A percentile compares a stretch with the other conserved stretches of the same genome.
These are phyloP conservation scores for Cyrtonyx montezumae DNA, from an alignment of 2,113 vertebrate species.

Conservation along the genomic window DNA sequence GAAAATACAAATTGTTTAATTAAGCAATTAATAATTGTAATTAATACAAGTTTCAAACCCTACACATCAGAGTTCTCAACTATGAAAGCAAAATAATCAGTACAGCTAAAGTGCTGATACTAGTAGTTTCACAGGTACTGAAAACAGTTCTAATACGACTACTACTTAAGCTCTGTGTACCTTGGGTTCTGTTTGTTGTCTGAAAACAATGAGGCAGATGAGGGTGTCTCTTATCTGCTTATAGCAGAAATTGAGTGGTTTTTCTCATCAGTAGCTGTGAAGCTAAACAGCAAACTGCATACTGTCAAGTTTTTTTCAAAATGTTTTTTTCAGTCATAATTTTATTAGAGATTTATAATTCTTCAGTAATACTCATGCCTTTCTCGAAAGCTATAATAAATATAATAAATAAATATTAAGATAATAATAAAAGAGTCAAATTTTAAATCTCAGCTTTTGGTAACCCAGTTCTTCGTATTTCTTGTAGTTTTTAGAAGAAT, in stretches of 20 bases:
- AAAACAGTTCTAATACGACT: not conserved
- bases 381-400: not conserved
- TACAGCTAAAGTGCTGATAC: not conserved
- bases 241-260: not conserved
- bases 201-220: not conserved
- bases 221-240: not conserved
- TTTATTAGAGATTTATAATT: not conserved
- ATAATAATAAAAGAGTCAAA: not conserved
- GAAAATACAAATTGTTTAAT: not conserved
- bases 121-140: not conserved
- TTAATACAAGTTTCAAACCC: not conserved
- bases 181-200: not conserved
- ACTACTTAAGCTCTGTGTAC: not conserved
- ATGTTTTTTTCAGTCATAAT: not conserved
- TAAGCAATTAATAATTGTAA: not conserved
- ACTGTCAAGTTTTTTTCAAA: not conserved
- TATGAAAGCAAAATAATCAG: not conserved
- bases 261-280: not conserved
- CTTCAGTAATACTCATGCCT: not conserved
- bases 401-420: not conserved
- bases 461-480: not conserved
- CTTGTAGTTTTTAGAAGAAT: not conserved
- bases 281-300: not conserved
- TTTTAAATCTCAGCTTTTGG: not conserved
- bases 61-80: not conserved